Evolutionary conservation across 2,888 invertebrate species (phyloP).

Genomic region (Caradrina kadenii): DNA sequence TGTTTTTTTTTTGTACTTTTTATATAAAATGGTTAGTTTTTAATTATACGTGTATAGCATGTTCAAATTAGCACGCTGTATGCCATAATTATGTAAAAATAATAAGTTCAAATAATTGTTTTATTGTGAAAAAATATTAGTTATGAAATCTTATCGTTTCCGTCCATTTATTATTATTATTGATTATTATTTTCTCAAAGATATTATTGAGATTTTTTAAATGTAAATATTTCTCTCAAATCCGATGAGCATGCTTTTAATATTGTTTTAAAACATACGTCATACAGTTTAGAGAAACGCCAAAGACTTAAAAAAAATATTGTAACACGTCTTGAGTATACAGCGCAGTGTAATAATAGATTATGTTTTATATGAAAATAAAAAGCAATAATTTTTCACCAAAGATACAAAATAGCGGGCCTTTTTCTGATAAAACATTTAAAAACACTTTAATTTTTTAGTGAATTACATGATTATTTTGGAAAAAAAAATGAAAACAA

Average conservation of each 20-base stretch:
- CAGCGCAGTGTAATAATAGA: conserved; percentile 68
- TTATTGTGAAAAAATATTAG: conserved; percentile 72
- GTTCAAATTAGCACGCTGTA: conserved; percentile 68
- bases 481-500: not conserved
- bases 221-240: conserved; percentile 65
- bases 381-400: conserved; percentile 82
- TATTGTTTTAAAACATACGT: conserved; percentile 74
- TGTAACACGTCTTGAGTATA: conserved; percentile 72
- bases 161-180: conserved; percentile 83
- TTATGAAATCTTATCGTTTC: conserved; percentile 87
- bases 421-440: conserved; percentile 70
- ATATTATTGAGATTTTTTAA: conserved; percentile 68
- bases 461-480: not conserved
- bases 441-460: not conserved
- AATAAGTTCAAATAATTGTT: conserved; percentile 80
- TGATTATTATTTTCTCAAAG: conserved; percentile 73
- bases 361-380: conserved; percentile 67
- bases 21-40: conserved; percentile 80
- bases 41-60: conserved; percentile 69
- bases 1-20: conserved; percentile 83
- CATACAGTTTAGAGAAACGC: conserved; percentile 90
- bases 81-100: conserved; percentile 76
- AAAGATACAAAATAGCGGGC: conserved; percentile 76
- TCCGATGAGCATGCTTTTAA: conserved; percentile 70
- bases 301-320: conserved; percentile 83